phyloP scores from a whole-genome alignment of 2,888 invertebrate genomes.

The Elmis aenea region DNA sequence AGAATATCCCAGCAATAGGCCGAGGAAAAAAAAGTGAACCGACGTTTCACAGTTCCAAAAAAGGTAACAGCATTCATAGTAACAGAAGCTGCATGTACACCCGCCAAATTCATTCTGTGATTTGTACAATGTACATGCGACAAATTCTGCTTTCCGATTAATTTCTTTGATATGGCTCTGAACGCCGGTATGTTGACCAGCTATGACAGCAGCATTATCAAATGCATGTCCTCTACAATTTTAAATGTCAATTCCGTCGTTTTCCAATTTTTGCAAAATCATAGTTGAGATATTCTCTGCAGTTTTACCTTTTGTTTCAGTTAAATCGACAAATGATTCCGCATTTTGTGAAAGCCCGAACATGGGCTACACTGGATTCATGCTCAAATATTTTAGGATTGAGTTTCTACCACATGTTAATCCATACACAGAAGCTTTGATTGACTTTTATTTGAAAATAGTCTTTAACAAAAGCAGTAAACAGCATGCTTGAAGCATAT shows the following conservation, averaged over 20 bases:
- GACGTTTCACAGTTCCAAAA: conserved; percentile 19
- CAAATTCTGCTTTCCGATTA: conserved; percentile 19
- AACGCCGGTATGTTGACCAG: conserved; percentile 20
- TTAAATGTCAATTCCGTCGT: neutral
- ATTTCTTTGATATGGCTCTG: conserved; percentile 17
- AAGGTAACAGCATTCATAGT: conserved; percentile 19
- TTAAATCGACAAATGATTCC: conserved; percentile 2
- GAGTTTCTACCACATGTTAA: no score
- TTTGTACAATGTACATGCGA: conserved; percentile 20
- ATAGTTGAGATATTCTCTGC: conserved; percentile 2
- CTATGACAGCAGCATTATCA: conserved; percentile 27
- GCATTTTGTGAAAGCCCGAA: no score
- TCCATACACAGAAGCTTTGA: no score
- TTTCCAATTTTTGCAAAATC: conserved; percentile 3
- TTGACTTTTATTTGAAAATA: no score
- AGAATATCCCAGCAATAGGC: conserved; percentile 23
- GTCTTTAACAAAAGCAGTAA: no score
- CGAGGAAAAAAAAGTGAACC: conserved; percentile 19
- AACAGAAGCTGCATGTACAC: conserved; percentile 25
- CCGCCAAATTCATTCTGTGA: conserved; percentile 21
- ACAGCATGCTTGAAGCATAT: no score
- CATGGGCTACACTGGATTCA: neutral
- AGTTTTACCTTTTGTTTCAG: conserved; percentile 1
- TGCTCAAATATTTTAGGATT: no score
- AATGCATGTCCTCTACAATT: conserved; percentile 28